These are phyloP conservation scores for Lochmaea capreae DNA, from an alignment of 2,888 invertebrate genomes.

Conservation along the genomic window DNA sequence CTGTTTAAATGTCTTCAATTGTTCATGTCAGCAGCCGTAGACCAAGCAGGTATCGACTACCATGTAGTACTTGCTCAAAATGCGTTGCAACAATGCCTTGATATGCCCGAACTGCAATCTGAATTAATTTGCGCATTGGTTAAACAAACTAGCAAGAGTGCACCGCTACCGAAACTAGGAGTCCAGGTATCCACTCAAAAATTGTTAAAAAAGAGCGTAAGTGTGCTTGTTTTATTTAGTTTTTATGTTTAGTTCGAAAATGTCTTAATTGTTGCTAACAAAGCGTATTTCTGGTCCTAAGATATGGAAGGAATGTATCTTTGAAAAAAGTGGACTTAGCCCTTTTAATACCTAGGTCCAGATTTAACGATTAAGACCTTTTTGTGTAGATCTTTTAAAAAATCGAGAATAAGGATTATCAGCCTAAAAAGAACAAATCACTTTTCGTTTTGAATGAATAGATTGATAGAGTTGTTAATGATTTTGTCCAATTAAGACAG, in stretches of 20 bases:
- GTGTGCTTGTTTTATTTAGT: conserved; percentile 69
- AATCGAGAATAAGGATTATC: no score
- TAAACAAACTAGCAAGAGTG: conserved; percentile 91
- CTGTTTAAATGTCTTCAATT: conserved; percentile 96
- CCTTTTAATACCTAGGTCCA: no score
- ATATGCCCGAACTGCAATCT: conserved; percentile 89
- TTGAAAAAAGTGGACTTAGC: no score
- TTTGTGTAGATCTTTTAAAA: no score
- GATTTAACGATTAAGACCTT: no score
- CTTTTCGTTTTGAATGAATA: no score
- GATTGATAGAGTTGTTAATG: no score
- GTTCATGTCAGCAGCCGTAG: conserved; percentile 95
- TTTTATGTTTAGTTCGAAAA: conserved; percentile 50
- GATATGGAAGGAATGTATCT: no score
- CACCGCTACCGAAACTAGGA: conserved; percentile 75
- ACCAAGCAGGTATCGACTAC: conserved; percentile 96
- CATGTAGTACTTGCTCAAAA: conserved; percentile 98
- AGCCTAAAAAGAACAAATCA: no score
- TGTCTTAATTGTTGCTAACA: conserved; percentile 24
- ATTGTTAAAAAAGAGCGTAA: conserved; percentile 71
- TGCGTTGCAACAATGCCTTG: conserved; percentile 91
- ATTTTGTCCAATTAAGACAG: no score
- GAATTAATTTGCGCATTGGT: conserved; percentile 93
- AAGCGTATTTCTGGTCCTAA: background rate
- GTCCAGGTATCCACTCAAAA: conserved; percentile 69